Conservation (phyloP, 1,140 invertebrate species). For the Uloborus diversus region DNA sequence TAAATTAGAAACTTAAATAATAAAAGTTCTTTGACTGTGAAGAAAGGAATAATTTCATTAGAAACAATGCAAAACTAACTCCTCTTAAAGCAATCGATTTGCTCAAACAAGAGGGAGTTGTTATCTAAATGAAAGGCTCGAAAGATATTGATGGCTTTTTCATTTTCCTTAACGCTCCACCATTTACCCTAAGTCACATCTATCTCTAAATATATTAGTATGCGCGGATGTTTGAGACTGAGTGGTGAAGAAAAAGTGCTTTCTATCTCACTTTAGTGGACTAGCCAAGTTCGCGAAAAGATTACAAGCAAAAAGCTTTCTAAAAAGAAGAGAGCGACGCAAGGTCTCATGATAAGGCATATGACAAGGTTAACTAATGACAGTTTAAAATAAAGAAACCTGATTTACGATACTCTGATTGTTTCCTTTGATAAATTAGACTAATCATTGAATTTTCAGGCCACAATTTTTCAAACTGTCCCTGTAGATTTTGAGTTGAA, state of each 20-base stretch:
- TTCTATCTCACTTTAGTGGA: not conserved
- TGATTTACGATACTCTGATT: not conserved
- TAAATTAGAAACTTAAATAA: too few species aligned
- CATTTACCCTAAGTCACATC: too few species aligned
- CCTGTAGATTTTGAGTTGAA: not conserved
- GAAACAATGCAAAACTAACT: too few species aligned
- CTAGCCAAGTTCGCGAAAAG: not conserved
- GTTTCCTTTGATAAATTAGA: not conserved
- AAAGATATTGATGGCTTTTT: too few species aligned
- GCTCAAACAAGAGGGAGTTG: too few species aligned
- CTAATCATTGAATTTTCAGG: not conserved
- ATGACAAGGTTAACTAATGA: not conserved
- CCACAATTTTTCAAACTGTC: not conserved
- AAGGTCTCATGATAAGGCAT: not conserved
- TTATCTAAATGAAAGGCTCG: too few species aligned
- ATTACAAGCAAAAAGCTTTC: not conserved
- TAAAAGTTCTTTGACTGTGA: too few species aligned
- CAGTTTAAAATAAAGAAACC: not conserved
- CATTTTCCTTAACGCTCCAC: too few species aligned
- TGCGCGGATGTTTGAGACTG: too few species aligned
- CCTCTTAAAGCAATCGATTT: too few species aligned
- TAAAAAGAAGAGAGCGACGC: not conserved
- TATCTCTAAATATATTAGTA: too few species aligned
- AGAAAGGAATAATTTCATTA: too few species aligned
- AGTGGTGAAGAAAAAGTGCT: not conserved